phyloP scores from a whole-genome alignment of 1,140 invertebrate species.

The Tyrophagus putrescentiae region DNA sequence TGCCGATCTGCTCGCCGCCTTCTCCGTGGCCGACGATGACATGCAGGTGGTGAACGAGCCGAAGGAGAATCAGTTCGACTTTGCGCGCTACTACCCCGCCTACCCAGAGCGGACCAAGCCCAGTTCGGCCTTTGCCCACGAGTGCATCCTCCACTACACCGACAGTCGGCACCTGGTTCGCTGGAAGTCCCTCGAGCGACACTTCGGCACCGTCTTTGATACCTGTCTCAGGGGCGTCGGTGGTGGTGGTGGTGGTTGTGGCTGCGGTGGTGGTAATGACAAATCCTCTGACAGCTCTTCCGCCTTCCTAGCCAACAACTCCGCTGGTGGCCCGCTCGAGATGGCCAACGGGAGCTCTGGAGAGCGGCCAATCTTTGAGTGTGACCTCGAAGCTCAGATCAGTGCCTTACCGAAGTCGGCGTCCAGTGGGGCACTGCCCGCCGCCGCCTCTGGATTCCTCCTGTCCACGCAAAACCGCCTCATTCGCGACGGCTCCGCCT shows the following conservation, averaged over 20 bases:
- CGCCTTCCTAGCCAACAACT: too few relatives aligned
- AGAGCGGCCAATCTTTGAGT: too few relatives aligned
- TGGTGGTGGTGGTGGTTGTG: too few relatives aligned
- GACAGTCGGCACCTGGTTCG: background rate
- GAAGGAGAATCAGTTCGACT: constrained; percentile 3
- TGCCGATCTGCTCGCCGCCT: background rate
- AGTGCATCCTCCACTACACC: constrained; percentile 9
- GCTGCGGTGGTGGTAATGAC: too few relatives aligned
- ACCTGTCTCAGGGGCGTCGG: background rate
- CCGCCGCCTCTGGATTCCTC: background rate
- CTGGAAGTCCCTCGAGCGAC: background rate
- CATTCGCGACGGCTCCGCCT: constrained; percentile 7
- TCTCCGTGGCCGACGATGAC: background rate
- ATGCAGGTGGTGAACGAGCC: constrained; percentile 6
- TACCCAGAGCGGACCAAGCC: background rate
- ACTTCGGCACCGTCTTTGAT: constrained; percentile 12
- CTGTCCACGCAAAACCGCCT: background rate
- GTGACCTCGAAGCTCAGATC: background rate
- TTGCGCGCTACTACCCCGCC: background rate
- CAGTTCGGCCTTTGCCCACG: background rate
- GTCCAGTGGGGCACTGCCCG: background rate
- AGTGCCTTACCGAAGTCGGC: background rate
- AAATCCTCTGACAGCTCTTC: too few relatives aligned
- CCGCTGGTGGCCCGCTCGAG: too few relatives aligned
- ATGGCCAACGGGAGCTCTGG: too few relatives aligned